Conservation (phyloP, 2,797 vertebrate genomes). For the Malurus splendens region DNA sequence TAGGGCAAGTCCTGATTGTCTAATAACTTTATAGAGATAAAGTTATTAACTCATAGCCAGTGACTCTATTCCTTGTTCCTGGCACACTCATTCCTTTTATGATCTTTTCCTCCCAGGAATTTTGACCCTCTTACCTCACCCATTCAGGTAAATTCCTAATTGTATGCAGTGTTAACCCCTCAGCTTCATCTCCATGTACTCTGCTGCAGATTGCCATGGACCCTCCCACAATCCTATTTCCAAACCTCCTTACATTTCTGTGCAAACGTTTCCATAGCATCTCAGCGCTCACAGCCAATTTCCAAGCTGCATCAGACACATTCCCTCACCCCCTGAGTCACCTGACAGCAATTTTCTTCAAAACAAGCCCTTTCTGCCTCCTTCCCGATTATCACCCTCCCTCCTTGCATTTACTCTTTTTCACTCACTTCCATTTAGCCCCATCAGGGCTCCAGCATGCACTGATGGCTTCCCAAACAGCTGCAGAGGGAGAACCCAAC, state of each 20-base stretch:
- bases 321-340: background rate
- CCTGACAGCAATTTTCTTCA: conserved; percentile 7
- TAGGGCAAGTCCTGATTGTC: background rate
- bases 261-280: background rate
- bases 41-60: background rate
- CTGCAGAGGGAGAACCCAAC: background rate
- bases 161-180: background rate
- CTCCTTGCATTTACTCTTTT: background rate
- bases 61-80: background rate
- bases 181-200: background rate
- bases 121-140: background rate
- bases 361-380: conserved; percentile 6
- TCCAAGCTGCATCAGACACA: background rate
- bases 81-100: background rate
- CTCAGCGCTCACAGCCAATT: background rate
- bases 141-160: background rate
- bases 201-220: background rate
- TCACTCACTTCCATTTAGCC: background rate
- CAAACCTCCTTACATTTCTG: background rate
- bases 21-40: background rate
- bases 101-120: background rate
- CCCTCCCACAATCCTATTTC: background rate
- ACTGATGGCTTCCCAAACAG: background rate
- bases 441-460: background rate
- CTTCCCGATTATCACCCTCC: background rate